Conservation (phyloP, 2,113 vertebrate genomes). For the Sarotherodon lohbergeri region DNA sequence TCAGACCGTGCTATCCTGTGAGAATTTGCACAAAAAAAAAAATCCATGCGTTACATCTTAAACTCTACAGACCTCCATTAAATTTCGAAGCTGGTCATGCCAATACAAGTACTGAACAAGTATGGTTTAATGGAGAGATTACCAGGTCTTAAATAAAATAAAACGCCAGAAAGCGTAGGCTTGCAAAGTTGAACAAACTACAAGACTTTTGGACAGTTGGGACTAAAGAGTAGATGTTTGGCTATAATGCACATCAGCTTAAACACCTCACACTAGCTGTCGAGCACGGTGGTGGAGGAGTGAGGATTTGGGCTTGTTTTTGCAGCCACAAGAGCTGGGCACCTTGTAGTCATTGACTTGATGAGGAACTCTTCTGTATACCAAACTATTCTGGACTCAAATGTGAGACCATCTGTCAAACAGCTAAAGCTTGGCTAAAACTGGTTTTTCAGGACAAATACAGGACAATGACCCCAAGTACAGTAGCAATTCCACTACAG, state of each 20-base stretch:
- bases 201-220: neutral
- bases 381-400: neutral
- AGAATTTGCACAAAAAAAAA: neutral
- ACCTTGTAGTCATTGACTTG: accelerated
- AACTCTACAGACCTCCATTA: neutral
- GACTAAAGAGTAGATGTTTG: neutral
- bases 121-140: neutral
- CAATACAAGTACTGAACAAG: accelerated
- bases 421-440: neutral
- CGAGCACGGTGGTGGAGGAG: neutral
- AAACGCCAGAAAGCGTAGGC: accelerated
- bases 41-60: neutral
- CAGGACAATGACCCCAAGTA: neutral
- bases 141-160: neutral
- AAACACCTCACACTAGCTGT: neutral
- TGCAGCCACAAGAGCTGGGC: neutral
- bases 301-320: neutral
- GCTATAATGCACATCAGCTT: neutral
- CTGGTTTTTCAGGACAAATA: accelerated
- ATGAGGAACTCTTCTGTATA: neutral
- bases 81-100: neutral
- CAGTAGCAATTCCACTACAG: neutral
- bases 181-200: neutral
- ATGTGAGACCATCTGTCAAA: neutral
- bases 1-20: neutral